These are phyloP conservation scores for Tribolium freemani DNA, from an alignment of 2,888 invertebrate genomes.

Conservation along the genomic window DNA sequence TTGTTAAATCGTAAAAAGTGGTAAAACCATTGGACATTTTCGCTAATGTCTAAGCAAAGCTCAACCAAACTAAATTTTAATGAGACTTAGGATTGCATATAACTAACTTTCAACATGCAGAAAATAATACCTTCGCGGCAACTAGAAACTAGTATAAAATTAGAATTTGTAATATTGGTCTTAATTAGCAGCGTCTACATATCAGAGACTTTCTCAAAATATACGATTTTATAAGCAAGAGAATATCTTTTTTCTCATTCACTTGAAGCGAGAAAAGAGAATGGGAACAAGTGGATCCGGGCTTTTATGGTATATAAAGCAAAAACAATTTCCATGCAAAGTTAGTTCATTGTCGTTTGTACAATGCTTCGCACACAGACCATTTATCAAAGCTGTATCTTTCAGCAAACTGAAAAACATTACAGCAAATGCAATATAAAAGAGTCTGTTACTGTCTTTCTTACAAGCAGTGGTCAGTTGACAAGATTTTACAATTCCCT, in stretches of 20 bases:
- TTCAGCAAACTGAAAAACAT: conserved; percentile 35
- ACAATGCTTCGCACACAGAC: conserved; percentile 32
- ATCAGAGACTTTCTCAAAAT: conserved; percentile 2
- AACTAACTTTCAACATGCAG: not conserved
- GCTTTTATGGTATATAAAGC: conserved; percentile 35
- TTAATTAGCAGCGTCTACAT: conserved; percentile 15
- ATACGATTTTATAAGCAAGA: conserved; percentile 9
- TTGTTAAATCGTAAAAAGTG: not conserved
- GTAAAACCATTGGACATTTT: too few species aligned
- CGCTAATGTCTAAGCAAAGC: too few species aligned
- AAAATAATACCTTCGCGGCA: not conserved
- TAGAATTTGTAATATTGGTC: conserved; percentile 10
- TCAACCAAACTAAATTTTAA: not conserved
- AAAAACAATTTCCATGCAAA: conserved; percentile 44
- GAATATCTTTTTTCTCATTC: conserved; percentile 16
- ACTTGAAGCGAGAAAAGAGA: conserved; percentile 8
- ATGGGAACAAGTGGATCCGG: conserved; percentile 21
- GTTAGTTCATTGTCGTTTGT: conserved; percentile 39
- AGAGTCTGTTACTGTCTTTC: conserved; percentile 21
- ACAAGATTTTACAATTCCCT: conserved; percentile 8
- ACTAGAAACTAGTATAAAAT: conserved; percentile 15
- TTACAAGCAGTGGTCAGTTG: conserved; percentile 36
- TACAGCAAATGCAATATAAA: conserved; percentile 32
- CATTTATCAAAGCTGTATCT: conserved; percentile 39
- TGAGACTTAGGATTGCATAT: not conserved